Evolutionary conservation across 1,140 invertebrate genomes (phyloP), one percentile per base, ranked within the genome.

Genomic region (Stegodyphus mimosarum): DNA sequence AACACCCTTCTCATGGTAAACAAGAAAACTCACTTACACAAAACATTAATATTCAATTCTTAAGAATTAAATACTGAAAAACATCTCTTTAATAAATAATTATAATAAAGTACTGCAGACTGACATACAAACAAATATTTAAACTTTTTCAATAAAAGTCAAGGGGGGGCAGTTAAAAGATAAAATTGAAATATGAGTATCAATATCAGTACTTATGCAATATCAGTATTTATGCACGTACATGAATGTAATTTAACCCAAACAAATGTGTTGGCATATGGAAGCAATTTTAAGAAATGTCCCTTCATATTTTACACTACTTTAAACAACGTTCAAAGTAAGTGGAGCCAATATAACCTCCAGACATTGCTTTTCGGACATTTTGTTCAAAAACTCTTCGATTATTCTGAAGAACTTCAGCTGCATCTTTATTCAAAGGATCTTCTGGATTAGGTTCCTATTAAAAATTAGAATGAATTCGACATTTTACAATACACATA

Each of bases 401-500:
- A 91, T 99, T 99, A 89, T 94, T 97, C 90, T 98, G 97, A 80
- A 99, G 92, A 53, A 99, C 96, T 90, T 99, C 97, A 33, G 98
- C 98, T n/a, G 98, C 98, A 92, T 99, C 98, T 92, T 99, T 99
- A 90, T 99, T 99, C 79, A 99, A 90, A 50, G 98, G 98, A 92
- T 99, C 98, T 92, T 99, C 98, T 15, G 98, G 97, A 92, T 99
- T 99, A 70, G 98, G 98, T 92, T 99, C 98, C 96, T 97, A 87
- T 18, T 87, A 60, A 60, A 60, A 2, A 10, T 15, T 10, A 33
- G 1, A 33, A 33, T 33, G 33, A 33, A 33, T 33, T 33, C 33
- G n/a, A n/a, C n/a, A 33, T 33, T 33, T 33, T 33, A 33, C 33
- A 33, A 33, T 33, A 33, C 33, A 33, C 33, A 33, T 33, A 33